phyloP scores from a whole-genome alignment of 2,797 vertebrate genomes.

The Amblyraja radiata region DNA sequence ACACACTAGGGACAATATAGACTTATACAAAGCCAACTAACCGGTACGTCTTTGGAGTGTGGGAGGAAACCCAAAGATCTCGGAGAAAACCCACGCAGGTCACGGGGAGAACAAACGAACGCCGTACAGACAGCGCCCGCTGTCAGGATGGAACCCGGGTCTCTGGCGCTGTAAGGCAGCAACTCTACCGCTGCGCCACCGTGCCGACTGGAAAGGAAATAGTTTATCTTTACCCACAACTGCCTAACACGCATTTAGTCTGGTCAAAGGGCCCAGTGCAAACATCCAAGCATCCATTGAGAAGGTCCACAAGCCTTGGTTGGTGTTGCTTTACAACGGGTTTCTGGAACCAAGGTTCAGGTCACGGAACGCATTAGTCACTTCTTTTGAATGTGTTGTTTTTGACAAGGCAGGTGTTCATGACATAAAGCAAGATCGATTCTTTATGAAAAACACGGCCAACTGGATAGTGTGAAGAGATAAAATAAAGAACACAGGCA shows the following conservation, averaged over 20 bases:
- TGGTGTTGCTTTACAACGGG: not conserved
- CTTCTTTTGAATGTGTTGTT: slow-evolving; percentile 40
- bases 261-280: not conserved
- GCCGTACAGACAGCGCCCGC: no score
- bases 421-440: slow-evolving; percentile 41
- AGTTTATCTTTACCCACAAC: slow-evolving; percentile 15
- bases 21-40: no score
- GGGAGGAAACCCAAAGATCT: no score
- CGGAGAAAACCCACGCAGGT: no score
- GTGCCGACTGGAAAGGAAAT: not conserved
- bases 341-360: slow-evolving; percentile 37
- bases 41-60: no score
- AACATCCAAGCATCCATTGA: not conserved
- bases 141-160: no score
- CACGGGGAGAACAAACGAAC: no score
- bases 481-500: slow-evolving; percentile 50
- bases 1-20: no score
- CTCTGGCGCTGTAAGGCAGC: no score
- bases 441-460: slow-evolving; percentile 34
- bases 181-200: no score
- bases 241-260: slow-evolving; percentile 39
- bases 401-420: slow-evolving; percentile 53
- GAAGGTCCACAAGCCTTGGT: not conserved
- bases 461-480: slow-evolving; percentile 55
- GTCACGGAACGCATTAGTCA: not conserved